Base-by-base conservation (phyloP, 2,888 invertebrate genomes). In the Cephalotes varians region DNA sequence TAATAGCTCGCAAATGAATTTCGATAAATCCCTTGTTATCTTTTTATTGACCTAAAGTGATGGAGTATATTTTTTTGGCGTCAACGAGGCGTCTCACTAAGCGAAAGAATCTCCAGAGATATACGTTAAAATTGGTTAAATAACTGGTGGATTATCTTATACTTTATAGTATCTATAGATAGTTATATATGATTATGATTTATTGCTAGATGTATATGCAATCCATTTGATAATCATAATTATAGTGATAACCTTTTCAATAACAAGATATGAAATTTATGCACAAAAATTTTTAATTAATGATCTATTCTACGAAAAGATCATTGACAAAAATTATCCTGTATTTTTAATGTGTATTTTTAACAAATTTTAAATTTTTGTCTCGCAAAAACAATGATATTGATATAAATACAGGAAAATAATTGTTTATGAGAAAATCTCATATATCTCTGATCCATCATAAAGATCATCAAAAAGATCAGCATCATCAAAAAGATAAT, bases 1-100 rank as follows among this genome's bases (percentile, higher is more conserved):
- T 74, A 64, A 76, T 65, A 76, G 76, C n/a, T 65, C 40, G 65
- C 51, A 76, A 65, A 65, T 76, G 65, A 51, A 40, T 65, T 65
- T 31, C 21, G 37, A 28, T 25, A 37, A 76, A 49, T 76, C 65
- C 25, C 21, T 44, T n/a, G 25, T 40, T 64, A 37, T 51, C 28
- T 51, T 76, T 25, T 76, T 54, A 76, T 65, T 65, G 28, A n/a
- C 15, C 6, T 40, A 65, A 65, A 76, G 65, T 54, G 34, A 5
- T 21, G 7, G n/a, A 74, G 47, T 49, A 40, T 18, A n/a, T 47
- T 37, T 65, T 51, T 25, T 15, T 54, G 76, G 51, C 65, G 76
- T 76, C 76, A 64, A 28, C 28, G 31, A 65, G 40, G 40, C 65
- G 51, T 76, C 51, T 76, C 37, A 25, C 18, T 65, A 37, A 65